Evolutionary conservation across 2,888 invertebrate genomes (phyloP).

Genomic region (Drosophila siamana): DNA sequence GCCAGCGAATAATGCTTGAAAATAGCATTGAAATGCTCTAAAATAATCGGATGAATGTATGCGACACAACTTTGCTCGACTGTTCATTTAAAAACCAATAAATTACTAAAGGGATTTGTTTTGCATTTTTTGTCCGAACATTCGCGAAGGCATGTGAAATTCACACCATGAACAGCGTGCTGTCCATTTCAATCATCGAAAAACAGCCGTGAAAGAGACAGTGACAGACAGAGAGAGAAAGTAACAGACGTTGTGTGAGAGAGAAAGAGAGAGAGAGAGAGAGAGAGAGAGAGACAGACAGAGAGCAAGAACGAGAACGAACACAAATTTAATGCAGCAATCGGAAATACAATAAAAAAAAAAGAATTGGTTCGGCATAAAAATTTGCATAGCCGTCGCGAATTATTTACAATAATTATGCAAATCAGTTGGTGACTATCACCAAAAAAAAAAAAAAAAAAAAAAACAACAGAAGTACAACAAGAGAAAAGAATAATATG

Average conservation of each 20-base stretch:
- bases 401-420: constrained; percentile 54
- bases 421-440: constrained; percentile 36
- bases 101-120: not conserved
- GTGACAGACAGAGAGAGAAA: not conserved
- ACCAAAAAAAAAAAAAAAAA: constrained; percentile 1
- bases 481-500: not conserved
- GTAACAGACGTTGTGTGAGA: not conserved
- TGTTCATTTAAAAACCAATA: not conserved
- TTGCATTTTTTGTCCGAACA: not conserved
- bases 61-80: not conserved
- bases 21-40: not conserved
- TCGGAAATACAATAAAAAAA: constrained; percentile 32
- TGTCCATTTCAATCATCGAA: constrained; percentile 23
- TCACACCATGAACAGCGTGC: constrained; percentile 22
- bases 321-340: constrained; percentile 20
- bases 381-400: constrained; percentile 45
- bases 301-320: not conserved
- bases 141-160: constrained; percentile 23
- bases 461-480: no score
- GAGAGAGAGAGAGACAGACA: not conserved
- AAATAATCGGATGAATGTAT: not conserved
- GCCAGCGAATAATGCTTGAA: no score
- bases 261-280: not conserved
- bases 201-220: not conserved
- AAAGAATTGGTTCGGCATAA: constrained; percentile 7